These are phyloP conservation scores for Cuniculus paca DNA, from an alignment of 2,797 vertebrate genomes.

Conservation along the genomic window DNA sequence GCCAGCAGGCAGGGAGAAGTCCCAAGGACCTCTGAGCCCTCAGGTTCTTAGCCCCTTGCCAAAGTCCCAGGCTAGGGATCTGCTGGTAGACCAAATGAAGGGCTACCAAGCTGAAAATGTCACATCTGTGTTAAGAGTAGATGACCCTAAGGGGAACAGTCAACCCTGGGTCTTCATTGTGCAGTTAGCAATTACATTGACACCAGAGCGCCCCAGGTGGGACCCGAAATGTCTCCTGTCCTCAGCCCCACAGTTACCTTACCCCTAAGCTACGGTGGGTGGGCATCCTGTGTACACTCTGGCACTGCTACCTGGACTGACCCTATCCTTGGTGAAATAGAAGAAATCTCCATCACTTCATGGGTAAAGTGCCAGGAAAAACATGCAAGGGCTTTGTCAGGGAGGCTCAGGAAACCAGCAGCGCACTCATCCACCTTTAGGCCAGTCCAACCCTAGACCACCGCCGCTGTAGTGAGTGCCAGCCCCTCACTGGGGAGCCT, in stretches of 20 bases:
- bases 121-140: neutral
- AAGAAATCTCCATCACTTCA: neutral
- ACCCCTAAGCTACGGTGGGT: accelerated
- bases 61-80: neutral
- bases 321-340: no score
- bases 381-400: neutral
- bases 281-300: neutral
- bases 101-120: accelerated
- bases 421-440: neutral
- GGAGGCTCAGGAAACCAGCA: neutral
- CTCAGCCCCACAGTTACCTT: neutral
- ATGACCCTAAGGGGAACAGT: neutral
- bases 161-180: neutral
- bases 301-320: accelerated
- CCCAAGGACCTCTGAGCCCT: neutral
- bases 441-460: neutral
- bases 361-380: neutral
- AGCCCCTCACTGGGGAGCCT: neutral
- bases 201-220: neutral
- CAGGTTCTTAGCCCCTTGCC: neutral
- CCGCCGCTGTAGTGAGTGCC: accelerated
- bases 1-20: neutral
- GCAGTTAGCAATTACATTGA: neutral
- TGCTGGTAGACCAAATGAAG: neutral
- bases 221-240: neutral